Evolutionary conservation across 2,888 invertebrate species (phyloP).

Genomic region (Meganola albula): DNA sequence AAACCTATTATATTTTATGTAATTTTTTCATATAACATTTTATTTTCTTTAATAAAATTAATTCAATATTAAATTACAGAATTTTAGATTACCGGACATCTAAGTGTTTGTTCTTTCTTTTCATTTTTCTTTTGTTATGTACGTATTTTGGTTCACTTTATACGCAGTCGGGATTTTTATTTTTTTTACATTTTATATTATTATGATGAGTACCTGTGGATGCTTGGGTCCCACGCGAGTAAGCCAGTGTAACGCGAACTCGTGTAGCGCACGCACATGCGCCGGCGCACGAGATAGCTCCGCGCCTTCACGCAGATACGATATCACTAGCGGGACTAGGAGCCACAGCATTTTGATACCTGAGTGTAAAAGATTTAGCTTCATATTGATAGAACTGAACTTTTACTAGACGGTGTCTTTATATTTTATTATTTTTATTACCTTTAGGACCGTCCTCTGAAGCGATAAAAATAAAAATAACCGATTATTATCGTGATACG

Average conservation of each 20-base stretch:
- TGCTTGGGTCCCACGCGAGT: conserved; percentile 95
- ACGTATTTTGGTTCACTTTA: too few species aligned
- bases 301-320: conserved; percentile 85
- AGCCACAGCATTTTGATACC: conserved; percentile 94
- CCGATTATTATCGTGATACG: background rate
- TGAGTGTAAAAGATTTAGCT: conserved; percentile 44
- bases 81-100: too few species aligned
- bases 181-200: too few species aligned
- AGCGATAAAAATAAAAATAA: conserved; percentile 12
- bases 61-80: too few species aligned
- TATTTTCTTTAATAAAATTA: too few species aligned
- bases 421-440: conserved; percentile 14
- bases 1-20: too few species aligned
- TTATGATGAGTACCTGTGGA: conserved; percentile 82
- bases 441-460: conserved; percentile 30
- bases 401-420: background rate
- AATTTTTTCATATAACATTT: too few species aligned
- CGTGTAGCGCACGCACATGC: conserved; percentile 86
- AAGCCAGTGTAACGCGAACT: conserved; percentile 92
- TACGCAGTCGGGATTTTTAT: too few species aligned
- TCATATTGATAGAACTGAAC: too few species aligned
- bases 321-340: conserved; percentile 93
- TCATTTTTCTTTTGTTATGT: too few species aligned
- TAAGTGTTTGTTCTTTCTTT: too few species aligned
- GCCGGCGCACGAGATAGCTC: conserved; percentile 69